Evolutionary conservation across 2,888 invertebrate genomes (phyloP).

Genomic region (Drosophila atripex): DNA sequence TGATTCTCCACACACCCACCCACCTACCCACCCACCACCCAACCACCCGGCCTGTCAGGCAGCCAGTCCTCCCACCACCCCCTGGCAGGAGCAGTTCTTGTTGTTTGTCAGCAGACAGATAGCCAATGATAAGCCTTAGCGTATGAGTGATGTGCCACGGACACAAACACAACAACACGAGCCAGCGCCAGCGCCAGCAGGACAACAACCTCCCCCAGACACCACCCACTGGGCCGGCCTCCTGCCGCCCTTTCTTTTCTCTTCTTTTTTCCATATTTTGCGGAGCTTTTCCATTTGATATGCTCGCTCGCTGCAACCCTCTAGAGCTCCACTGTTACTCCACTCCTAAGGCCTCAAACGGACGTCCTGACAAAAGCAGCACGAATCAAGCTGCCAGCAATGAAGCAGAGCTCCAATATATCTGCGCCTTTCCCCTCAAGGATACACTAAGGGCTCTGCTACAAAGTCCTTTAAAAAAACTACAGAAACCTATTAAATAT

Average conservation of each 20-base stretch:
- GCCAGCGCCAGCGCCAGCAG: conserved; percentile 28
- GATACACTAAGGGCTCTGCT: not conserved
- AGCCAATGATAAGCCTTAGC: conserved; percentile 77
- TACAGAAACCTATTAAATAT: not conserved
- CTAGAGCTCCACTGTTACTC: not conserved
- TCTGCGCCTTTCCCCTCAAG: no score
- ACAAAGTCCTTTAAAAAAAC: not conserved
- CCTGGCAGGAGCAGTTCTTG: conserved; percentile 27
- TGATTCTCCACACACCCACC: conserved; percentile 19
- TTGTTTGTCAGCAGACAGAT: conserved; percentile 76
- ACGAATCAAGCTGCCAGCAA: no score
- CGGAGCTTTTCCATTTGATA: conserved; percentile 34
- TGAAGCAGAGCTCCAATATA: no score
- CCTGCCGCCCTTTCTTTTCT: not conserved
- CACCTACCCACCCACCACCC: not conserved
- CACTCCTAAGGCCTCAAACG: conserved; percentile 8
- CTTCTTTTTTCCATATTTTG: conserved; percentile 23
- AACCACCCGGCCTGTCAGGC: not conserved
- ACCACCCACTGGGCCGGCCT: not conserved
- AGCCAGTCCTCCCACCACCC: not conserved
- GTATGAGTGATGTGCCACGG: conserved; percentile 72
- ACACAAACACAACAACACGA: conserved; percentile 37
- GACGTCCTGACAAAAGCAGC: not conserved
- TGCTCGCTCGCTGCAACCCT: conserved; percentile 35
- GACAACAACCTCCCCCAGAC: conserved; percentile 46